These are phyloP conservation scores for Ursus arctos DNA, from an alignment of 2,113 vertebrate species.

Conservation along the genomic window DNA sequence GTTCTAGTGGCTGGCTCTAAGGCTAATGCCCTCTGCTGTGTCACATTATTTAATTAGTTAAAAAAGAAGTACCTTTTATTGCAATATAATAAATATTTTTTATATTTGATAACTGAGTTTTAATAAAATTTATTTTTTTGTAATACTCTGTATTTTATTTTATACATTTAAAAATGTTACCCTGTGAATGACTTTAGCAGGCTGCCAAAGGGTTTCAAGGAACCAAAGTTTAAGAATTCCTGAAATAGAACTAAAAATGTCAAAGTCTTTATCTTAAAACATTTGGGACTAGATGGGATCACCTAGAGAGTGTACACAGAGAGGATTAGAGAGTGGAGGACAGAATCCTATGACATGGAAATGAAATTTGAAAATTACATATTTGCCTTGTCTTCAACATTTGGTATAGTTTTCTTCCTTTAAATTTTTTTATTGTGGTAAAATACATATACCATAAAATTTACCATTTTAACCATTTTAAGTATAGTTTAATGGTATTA, in stretches of 20 bases:
- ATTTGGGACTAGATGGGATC: background rate
- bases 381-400: constrained; percentile 20
- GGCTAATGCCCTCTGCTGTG: background rate
- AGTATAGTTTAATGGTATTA: background rate
- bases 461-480: background rate
- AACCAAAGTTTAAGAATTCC: background rate
- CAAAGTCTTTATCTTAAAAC: background rate
- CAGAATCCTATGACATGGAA: background rate
- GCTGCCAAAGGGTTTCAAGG: background rate
- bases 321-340: background rate
- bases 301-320: background rate
- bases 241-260: background rate
- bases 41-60: constrained; percentile 17
- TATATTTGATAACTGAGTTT: background rate
- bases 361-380: constrained; percentile 19
- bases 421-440: background rate
- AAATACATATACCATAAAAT: background rate
- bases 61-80: background rate
- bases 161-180: background rate
- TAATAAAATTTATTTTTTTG: background rate
- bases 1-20: too few relatives aligned
- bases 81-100: background rate
- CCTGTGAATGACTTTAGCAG: background rate
- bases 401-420: background rate
- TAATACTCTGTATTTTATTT: background rate